phyloP scores from a whole-genome alignment of 2,797 vertebrate species.

The Lagodon rhomboides region DNA sequence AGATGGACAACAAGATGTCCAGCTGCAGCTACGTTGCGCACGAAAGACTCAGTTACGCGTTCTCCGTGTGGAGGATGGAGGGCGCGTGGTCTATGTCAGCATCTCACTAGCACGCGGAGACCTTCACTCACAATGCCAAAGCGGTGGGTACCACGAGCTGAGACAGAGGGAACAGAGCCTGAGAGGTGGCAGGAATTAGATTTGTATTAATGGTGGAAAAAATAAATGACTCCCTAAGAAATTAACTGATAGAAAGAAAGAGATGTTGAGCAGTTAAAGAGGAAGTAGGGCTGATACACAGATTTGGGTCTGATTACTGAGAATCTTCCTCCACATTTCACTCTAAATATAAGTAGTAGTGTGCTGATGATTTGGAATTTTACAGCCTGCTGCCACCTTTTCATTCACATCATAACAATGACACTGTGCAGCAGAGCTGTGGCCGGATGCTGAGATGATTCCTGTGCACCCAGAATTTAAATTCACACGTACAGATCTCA shows the following conservation, averaged over 20 bases:
- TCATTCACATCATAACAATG: background rate
- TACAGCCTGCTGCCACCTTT: background rate
- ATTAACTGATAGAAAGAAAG: background rate
- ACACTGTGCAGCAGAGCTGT: background rate
- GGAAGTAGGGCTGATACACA: background rate
- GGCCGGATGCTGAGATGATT: background rate
- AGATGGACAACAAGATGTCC: conserved; percentile 91
- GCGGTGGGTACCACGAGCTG: conserved; percentile 80
- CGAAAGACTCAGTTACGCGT: conserved; percentile 90
- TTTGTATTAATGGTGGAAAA: background rate
- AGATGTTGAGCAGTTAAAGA: background rate
- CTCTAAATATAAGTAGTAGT: background rate
- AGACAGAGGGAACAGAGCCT: background rate
- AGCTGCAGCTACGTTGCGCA: conserved; percentile 91
- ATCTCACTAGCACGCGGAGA: conserved; percentile 81
- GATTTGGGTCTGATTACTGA: background rate
- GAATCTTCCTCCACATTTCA: too few relatives aligned
- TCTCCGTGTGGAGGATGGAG: conserved; percentile 92
- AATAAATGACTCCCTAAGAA: background rate
- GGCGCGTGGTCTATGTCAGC: conserved; percentile 91
- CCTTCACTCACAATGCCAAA: conserved; percentile 76
- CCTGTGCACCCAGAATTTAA: background rate
- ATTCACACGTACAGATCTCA: conserved; percentile 21
- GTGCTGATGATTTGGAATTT: background rate
- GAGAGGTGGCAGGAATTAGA: fast-evolving